These are phyloP conservation scores for Phorcus lineatus DNA, from an alignment of 2,888 invertebrate species.

Conservation along the genomic window DNA sequence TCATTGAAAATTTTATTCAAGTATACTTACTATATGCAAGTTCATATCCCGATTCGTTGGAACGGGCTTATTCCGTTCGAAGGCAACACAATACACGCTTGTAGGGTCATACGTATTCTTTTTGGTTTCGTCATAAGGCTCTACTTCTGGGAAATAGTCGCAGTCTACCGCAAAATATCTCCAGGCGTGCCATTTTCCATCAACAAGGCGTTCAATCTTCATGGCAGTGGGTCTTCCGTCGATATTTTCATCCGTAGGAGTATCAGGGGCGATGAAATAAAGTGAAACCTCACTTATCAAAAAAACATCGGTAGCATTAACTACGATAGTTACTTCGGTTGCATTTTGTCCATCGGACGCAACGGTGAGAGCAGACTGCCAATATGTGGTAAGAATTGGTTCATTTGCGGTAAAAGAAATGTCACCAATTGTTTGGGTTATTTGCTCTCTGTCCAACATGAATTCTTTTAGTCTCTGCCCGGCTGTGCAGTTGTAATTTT, in stretches of 20 bases:
- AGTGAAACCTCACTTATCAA: constrained; percentile 35
- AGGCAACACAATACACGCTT: too few species aligned
- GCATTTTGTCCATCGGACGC: constrained; percentile 5
- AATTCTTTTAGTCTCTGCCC: background rate
- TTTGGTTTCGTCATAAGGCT: background rate
- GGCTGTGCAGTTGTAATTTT: background rate
- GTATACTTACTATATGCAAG: too few species aligned
- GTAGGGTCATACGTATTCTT: background rate
- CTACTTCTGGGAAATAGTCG: constrained; percentile 6
- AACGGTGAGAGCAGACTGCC: constrained; percentile 44
- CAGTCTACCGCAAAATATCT: constrained; percentile 44
- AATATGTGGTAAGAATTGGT: constrained; percentile 37
- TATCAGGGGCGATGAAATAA: constrained; percentile 39
- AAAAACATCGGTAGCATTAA: constrained; percentile 40
- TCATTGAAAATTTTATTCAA: too few species aligned
- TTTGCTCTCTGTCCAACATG: background rate
- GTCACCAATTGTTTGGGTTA: too few species aligned
- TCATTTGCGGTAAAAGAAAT: background rate
- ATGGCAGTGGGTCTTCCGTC: constrained; percentile 46
- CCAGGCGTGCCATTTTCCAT: constrained; percentile 33
- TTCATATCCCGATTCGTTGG: too few species aligned
- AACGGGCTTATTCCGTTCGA: too few species aligned
- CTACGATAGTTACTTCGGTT: constrained; percentile 23
- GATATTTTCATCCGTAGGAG: background rate
- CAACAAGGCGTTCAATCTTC: constrained; percentile 36